Conservation (phyloP, 2,113 vertebrate genomes). For the Saguinus midas region DNA sequence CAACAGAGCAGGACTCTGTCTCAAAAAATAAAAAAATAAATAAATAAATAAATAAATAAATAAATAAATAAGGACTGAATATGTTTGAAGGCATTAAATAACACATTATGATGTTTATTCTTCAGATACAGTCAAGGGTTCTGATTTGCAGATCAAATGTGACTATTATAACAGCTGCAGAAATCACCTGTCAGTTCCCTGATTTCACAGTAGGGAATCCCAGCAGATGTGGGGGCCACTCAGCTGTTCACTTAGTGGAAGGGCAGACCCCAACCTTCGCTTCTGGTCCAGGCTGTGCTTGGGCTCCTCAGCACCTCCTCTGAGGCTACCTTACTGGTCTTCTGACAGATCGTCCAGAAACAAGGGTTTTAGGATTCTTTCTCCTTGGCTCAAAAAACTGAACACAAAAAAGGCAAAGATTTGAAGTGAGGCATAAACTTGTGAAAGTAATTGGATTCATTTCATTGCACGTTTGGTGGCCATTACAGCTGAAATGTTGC, state of each 20-base stretch:
- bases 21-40: too few relatives aligned
- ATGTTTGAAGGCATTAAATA: background rate
- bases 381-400: background rate
- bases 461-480: background rate
- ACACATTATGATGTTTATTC: background rate
- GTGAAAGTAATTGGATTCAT: background rate
- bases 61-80: background rate
- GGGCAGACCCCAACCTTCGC: rapidly evolving
- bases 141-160: background rate
- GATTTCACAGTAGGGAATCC: background rate
- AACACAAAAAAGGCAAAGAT: background rate
- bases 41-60: background rate
- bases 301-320: background rate
- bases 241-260: rapidly evolving
- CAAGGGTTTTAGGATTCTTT: background rate
- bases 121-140: background rate
- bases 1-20: too few relatives aligned
- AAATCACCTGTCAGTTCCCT: background rate
- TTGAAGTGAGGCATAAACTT: background rate
- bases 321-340: background rate
- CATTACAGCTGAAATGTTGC: background rate
- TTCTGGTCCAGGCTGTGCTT: too few relatives aligned
- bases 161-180: background rate
- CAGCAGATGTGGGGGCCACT: background rate
- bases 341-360: background rate